Evolutionary conservation across 2,888 invertebrate genomes (phyloP).

Genomic region (Lamproptera curius): DNA sequence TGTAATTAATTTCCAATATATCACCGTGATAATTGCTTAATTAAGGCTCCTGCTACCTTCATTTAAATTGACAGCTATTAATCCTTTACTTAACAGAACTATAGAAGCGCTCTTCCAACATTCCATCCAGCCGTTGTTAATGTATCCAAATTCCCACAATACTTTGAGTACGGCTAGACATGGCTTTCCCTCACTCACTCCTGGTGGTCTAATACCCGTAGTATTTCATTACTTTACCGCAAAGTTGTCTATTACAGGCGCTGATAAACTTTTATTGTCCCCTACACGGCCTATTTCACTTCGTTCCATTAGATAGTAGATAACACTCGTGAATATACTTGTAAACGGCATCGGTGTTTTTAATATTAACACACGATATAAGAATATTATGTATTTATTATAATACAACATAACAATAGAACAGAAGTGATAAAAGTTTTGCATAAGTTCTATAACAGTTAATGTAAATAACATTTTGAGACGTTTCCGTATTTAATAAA

Average conservation of each 20-base stretch:
- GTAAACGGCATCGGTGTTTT: background rate
- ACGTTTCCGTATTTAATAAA: too few species aligned
- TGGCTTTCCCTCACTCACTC: constrained; percentile 35
- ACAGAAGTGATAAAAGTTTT: too few species aligned
- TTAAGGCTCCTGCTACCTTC: background rate
- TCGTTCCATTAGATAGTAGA: constrained; percentile 46
- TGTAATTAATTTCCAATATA: too few species aligned
- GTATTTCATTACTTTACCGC: constrained; percentile 48
- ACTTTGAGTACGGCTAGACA: constrained; percentile 30
- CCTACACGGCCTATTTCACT: constrained; percentile 39
- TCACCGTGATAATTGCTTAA: too few species aligned
- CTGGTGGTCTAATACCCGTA: constrained; percentile 55
- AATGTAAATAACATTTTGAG: too few species aligned
- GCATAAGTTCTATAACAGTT: too few species aligned
- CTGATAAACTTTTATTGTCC: constrained; percentile 59
- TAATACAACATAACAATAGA: constrained; percentile 10
- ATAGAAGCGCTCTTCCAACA: constrained; percentile 7
- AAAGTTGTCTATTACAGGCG: constrained; percentile 29
- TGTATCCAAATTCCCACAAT: constrained; percentile 46
- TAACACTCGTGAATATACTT: constrained; percentile 17
- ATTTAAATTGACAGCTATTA: constrained; percentile 2
- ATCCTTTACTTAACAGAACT: background rate
- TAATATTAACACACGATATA: background rate
- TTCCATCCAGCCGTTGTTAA: constrained; percentile 25
- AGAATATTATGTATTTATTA: background rate